phyloP scores from a whole-genome alignment of 2,113 vertebrate species.

The Jacana jacana region DNA sequence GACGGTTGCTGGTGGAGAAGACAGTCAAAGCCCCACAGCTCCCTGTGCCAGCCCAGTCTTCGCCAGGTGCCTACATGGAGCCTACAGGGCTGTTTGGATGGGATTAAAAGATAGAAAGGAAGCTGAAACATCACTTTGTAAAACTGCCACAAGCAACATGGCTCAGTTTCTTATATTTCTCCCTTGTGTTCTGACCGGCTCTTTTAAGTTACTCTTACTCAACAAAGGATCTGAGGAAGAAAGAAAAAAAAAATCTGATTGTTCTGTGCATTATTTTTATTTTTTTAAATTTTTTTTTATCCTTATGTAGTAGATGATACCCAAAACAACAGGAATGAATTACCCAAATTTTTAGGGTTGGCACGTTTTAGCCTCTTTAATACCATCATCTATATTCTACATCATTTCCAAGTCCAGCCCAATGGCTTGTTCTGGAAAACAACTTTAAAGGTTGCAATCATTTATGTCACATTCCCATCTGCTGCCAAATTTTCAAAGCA shows the following conservation, averaged over 20 bases:
- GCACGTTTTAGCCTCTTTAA: not conserved
- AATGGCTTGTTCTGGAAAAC: not conserved
- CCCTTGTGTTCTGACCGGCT: not conserved
- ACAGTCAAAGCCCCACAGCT: not conserved
- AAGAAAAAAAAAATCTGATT: not conserved
- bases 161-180: not conserved
- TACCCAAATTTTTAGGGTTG: not conserved
- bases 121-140: not conserved
- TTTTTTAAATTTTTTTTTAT: not conserved
- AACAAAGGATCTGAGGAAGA: not conserved
- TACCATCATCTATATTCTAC: not conserved
- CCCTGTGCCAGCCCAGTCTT: not conserved
- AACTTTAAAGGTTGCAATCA: not conserved
- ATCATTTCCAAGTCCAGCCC: not conserved
- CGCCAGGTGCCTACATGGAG: not conserved
- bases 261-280: not conserved
- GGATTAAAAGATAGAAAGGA: not conserved
- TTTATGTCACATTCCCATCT: not conserved
- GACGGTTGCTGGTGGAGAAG: not conserved
- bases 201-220: not conserved
- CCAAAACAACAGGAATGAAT: slow-evolving; percentile 28
- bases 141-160: not conserved
- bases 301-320: not conserved
- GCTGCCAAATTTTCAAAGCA: not conserved
- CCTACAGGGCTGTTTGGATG: not conserved